A percentile compares a stretch with the other conserved stretches of the same genome.
phyloP scores from a whole-genome alignment of 2,113 vertebrate genomes.

The Melierax canorus region DNA sequence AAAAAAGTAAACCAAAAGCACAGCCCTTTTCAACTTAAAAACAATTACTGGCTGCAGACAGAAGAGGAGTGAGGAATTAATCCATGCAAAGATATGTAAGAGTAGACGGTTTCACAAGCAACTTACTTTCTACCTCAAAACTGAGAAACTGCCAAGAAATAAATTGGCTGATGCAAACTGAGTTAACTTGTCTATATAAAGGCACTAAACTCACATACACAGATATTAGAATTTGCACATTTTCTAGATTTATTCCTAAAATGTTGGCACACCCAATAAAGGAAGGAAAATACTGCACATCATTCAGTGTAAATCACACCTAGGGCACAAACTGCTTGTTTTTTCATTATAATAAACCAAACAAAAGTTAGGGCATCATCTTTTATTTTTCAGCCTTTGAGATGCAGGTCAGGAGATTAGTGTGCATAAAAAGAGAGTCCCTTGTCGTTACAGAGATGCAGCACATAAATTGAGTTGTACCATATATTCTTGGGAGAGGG shows the following conservation, averaged over 20 bases:
- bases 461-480: neutral
- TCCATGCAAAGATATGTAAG: neutral
- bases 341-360: neutral
- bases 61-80: constrained; percentile 38
- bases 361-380: neutral
- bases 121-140: constrained; percentile 13
- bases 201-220: neutral
- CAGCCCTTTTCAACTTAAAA: neutral
- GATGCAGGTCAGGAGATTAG: neutral
- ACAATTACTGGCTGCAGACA: neutral
- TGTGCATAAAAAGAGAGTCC: neutral
- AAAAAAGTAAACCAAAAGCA: neutral
- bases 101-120: neutral
- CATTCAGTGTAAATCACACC: neutral
- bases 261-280: neutral
- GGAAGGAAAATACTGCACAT: neutral
- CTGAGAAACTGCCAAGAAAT: constrained; percentile 42
- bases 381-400: neutral
- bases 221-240: neutral
- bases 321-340: neutral
- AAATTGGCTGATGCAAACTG: neutral
- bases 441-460: neutral
- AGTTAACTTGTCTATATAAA: constrained; percentile 29
- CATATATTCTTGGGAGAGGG: neutral
- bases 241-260: constrained; percentile 41